Evolutionary conservation across 1,140 invertebrate genomes (phyloP), one percentile per base, ranked within the genome.

Genomic region (Zaprionus tsacasi): DNA sequence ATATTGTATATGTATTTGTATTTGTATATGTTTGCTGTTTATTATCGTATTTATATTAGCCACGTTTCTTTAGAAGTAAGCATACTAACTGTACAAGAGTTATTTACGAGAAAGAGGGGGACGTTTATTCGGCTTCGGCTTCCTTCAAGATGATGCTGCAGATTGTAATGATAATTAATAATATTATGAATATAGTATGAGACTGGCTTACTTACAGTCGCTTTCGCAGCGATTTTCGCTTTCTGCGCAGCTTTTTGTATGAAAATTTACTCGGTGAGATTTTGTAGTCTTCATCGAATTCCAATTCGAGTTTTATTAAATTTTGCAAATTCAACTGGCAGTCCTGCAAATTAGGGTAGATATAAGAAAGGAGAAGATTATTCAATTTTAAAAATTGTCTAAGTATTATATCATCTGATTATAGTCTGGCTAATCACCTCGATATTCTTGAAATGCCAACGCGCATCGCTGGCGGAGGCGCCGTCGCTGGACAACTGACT

Each of bases 231-330:
- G 88, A 78, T 82, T 92, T 90, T 70, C 86, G 86, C 91, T 90
- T 92, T 87, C 91, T 91, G 74, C 91, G 75, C 13, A 91, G 56
- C 70, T 92, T 92, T 76, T 91, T 90, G 72, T 92, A 92, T 71
- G 91, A 79, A 58, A 92, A 92, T 78, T 90, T 92, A 75, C 80
- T 91, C 78, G 91, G 91, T 79, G 91, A 87, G 80, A 91, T 87
- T 91, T 92, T 92, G 55, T 92, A 92, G 79, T 92, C 91, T 79
- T 92, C 91, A 88, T 92, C 91, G 76, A 92, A 92, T 78, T 92
- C 91, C 77, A 78, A 76, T 82, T 92, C 91, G 60, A 90, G 74
- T 76, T 92, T 91, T 40, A 92, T 83, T 27, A 92, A 72, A 87
- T 92, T 92, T 75, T 91, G 83, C 79, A 92, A 90, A 76, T 92